Evolutionary conservation across 2,888 invertebrate species (phyloP).

Genomic region (Adelognathus sp.): DNA sequence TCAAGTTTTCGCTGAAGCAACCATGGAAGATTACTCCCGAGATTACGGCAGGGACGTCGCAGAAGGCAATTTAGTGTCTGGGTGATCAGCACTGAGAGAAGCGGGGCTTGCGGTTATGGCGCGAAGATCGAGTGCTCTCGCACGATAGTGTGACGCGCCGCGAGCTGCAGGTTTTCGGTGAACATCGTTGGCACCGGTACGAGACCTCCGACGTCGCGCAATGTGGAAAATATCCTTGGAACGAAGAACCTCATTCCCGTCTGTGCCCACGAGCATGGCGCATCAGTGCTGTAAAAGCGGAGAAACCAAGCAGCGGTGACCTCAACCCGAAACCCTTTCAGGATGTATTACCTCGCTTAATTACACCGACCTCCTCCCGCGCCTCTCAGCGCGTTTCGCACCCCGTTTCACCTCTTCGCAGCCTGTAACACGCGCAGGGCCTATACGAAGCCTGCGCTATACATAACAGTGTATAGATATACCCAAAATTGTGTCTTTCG

Average conservation of each 20-base stretch:
- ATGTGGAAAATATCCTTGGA: constrained; percentile 46
- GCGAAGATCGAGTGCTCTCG: constrained; percentile 58
- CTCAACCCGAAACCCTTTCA: constrained; percentile 54
- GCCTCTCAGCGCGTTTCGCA: constrained; percentile 22
- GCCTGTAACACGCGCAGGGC: constrained; percentile 6
- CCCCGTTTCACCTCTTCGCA: constrained; percentile 6
- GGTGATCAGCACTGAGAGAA: constrained; percentile 56
- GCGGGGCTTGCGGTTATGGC: constrained; percentile 57
- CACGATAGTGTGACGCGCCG: constrained; percentile 23
- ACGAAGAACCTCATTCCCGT: constrained; percentile 46
- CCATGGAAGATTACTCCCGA: constrained; percentile 58
- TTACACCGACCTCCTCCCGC: constrained; percentile 53
- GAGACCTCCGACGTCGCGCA: constrained; percentile 40
- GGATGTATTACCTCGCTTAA: constrained; percentile 63
- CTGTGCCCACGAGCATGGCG: constrained; percentile 17
- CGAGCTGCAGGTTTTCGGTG: constrained; percentile 48
- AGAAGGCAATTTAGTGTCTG: constrained; percentile 63
- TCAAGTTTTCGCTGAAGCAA: constrained; percentile 44
- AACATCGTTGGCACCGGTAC: constrained; percentile 32
- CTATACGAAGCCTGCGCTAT: not conserved
- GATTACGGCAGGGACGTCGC: constrained; percentile 58
- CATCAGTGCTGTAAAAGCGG: constrained; percentile 45
- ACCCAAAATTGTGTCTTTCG: not conserved
- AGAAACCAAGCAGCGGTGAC: constrained; percentile 42
- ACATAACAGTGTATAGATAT: not conserved